A percentile compares a stretch with the other conserved stretches of the same genome.
phyloP scores from a whole-genome alignment of 2,888 invertebrate species.

The Agelastica alni region DNA sequence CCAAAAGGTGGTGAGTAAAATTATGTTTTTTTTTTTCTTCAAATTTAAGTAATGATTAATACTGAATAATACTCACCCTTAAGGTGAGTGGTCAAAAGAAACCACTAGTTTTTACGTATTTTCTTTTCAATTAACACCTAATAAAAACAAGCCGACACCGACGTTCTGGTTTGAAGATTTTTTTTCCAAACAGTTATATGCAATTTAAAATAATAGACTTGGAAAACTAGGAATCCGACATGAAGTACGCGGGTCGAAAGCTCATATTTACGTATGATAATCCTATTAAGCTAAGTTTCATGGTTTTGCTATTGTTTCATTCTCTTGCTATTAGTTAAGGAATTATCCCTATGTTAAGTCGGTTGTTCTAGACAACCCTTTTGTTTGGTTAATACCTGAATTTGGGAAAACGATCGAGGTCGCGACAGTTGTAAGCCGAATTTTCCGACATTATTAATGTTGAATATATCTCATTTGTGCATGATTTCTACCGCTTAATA shows the following conservation, averaged over 20 bases:
- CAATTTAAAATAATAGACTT: constrained; percentile 1
- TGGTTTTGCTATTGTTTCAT: constrained; percentile 30
- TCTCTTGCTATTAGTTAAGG: constrained; percentile 32
- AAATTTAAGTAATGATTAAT: no score
- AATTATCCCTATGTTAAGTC: constrained; percentile 26
- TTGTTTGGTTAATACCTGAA: constrained; percentile 24
- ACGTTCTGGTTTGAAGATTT: background rate
- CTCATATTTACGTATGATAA: constrained; percentile 28
- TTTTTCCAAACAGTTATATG: background rate
- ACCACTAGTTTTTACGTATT: no score
- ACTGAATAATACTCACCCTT: no score
- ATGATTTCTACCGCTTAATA: background rate
- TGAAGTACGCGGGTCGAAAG: background rate
- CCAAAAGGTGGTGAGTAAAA: no score
- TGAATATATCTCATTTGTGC: background rate
- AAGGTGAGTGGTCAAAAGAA: no score
- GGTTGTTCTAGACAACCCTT: constrained; percentile 21
- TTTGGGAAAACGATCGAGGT: constrained; percentile 21
- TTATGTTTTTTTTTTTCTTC: no score
- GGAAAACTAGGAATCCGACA: constrained; percentile 2
- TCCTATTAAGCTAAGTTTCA: constrained; percentile 31
- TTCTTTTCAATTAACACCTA: no score
- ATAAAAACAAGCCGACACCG: no score
- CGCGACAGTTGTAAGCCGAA: constrained; percentile 8
- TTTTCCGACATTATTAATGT: constrained; percentile 1